Percentiles rank a stretch among this genome's conserved stretches.
Conservation (phyloP, 2,888 invertebrate genomes). For the Epinotia nisella region DNA sequence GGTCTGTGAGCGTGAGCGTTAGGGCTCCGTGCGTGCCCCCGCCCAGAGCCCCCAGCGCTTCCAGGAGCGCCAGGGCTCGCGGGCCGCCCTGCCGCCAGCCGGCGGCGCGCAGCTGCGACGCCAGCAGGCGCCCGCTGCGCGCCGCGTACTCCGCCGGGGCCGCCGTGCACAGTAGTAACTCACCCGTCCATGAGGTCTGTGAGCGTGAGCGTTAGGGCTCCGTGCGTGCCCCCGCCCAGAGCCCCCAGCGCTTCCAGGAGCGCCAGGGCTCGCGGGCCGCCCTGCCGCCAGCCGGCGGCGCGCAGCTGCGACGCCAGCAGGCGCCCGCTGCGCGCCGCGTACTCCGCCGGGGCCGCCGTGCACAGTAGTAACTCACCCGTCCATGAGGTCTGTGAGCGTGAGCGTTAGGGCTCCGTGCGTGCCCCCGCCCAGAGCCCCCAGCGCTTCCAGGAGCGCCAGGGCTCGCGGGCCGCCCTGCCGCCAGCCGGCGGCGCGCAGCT, state of each 20-base stretch:
- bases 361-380: slow-evolving; percentile 3
- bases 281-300: slow-evolving; percentile 46
- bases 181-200: no score
- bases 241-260: slow-evolving; percentile 72
- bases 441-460: slow-evolving; percentile 67
- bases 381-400: slow-evolving; percentile 4
- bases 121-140: no score
- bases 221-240: slow-evolving; percentile 54
- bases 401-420: slow-evolving; percentile 50
- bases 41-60: slow-evolving; percentile 69
- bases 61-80: slow-evolving; percentile 65
- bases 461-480: slow-evolving; percentile 52
- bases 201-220: slow-evolving; percentile 50
- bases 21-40: slow-evolving; percentile 50
- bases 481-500: no score
- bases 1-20: slow-evolving; percentile 46
- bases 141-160: no score
- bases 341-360: no score
- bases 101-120: no score
- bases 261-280: slow-evolving; percentile 56
- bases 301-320: no score
- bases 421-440: slow-evolving; percentile 65
- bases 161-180: no score
- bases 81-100: slow-evolving; percentile 49
- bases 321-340: no score